Evolutionary conservation across 2,797 vertebrate genomes (phyloP).

Genomic region (Helicolenus hilgendorfi): DNA sequence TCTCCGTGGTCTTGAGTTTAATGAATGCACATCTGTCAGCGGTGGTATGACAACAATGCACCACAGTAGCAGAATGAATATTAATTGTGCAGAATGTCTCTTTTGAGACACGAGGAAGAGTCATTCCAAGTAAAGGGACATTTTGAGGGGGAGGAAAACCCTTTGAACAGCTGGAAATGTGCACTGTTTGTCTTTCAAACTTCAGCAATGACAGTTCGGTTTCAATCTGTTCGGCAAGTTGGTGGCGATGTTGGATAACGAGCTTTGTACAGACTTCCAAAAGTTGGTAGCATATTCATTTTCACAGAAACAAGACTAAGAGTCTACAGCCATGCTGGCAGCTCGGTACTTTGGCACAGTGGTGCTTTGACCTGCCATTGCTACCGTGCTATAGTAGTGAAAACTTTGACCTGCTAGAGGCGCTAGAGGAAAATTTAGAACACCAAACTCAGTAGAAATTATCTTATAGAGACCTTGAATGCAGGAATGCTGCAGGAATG

Average conservation of each 20-base stretch:
- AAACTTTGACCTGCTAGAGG: neutral
- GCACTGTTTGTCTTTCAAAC: slow-evolving; percentile 31
- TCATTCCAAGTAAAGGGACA: neutral
- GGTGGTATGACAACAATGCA: slow-evolving; percentile 54
- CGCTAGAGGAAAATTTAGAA: too few relatives aligned
- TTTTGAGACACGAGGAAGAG: slow-evolving; percentile 20
- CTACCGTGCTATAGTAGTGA: neutral
- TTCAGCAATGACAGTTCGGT: slow-evolving; percentile 5
- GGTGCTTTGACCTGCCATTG: neutral
- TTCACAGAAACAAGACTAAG: neutral
- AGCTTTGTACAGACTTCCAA: neutral
- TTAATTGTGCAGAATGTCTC: slow-evolving; percentile 50
- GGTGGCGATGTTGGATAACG: neutral
- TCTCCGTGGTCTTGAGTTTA: slow-evolving; percentile 70
- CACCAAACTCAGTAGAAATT: neutral
- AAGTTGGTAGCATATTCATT: neutral
- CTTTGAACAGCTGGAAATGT: neutral
- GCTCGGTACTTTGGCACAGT: neutral
- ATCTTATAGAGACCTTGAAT: neutral
- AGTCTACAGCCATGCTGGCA: neutral
- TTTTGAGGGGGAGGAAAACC: neutral
- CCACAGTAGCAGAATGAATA: slow-evolving; percentile 47
- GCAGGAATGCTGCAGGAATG: too few relatives aligned
- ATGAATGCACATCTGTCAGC: slow-evolving; percentile 78
- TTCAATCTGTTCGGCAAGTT: slow-evolving; percentile 4